A percentile compares a stretch with the other conserved stretches of the same genome.
Evolutionary conservation across 2,888 invertebrate genomes (phyloP).

Genomic region (Coelopa pilipes): DNA sequence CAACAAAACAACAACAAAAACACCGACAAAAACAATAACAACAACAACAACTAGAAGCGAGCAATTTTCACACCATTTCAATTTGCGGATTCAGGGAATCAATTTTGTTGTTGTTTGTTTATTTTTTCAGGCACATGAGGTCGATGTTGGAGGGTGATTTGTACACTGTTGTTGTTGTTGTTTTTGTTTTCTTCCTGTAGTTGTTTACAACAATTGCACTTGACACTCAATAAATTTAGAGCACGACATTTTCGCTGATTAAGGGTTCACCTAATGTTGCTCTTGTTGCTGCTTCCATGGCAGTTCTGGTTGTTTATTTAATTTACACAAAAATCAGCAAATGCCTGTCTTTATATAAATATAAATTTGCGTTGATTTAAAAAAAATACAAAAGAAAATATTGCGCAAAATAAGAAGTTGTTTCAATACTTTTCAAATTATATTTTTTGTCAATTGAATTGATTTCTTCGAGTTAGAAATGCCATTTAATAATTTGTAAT

Average conservation of each 20-base stretch:
- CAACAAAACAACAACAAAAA: too few species aligned
- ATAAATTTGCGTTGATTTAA: not conserved
- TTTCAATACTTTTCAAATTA: too few species aligned
- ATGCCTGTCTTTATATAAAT: not conserved
- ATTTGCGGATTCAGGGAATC: not conserved
- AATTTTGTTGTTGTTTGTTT: not conserved
- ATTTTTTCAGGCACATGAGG: not conserved
- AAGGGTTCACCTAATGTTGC: not conserved
- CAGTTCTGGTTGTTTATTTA: not conserved
- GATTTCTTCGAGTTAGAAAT: too few species aligned
- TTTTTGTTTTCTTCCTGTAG: not conserved
- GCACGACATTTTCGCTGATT: not conserved
- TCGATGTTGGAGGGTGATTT: not conserved
- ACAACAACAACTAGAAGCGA: not conserved
- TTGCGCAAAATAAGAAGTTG: not conserved
- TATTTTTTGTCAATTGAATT: too few species aligned
- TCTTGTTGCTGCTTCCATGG: not conserved
- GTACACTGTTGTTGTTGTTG: not conserved
- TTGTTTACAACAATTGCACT: constrained; percentile 19
- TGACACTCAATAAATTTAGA: constrained; percentile 17
- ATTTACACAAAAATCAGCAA: not conserved
- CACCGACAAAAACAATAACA: too few species aligned
- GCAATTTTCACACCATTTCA: not conserved
- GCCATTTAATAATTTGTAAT: too few species aligned
- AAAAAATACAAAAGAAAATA: not conserved